Evolutionary conservation across 2,113 vertebrate species (phyloP).

Genomic region (Dipodomys merriami): DNA sequence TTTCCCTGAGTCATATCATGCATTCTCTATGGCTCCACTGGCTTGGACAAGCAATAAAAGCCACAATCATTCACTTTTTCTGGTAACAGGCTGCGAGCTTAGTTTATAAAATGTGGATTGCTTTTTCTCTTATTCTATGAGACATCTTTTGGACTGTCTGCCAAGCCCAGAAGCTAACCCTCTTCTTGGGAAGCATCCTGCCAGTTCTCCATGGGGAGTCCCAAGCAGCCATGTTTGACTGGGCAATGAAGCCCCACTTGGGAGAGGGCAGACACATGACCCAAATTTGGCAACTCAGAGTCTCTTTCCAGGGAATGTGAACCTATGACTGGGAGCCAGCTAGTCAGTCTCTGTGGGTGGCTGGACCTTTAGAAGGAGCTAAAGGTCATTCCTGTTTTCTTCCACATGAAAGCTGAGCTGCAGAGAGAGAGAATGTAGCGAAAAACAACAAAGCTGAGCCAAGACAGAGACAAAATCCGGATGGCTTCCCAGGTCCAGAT

Average conservation of each 20-base stretch:
- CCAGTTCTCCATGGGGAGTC: constrained; percentile 28
- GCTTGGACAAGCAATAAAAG: not conserved
- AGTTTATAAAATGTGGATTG: constrained; percentile 7
- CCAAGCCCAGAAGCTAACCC: constrained; percentile 57
- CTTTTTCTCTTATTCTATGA: constrained; percentile 28
- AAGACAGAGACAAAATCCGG: not conserved
- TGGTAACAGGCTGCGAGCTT: not conserved
- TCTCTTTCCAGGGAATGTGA: constrained; percentile 64
- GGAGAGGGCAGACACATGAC: constrained; percentile 46
- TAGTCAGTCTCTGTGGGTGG: constrained; percentile 51
- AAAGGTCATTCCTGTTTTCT: constrained; percentile 53
- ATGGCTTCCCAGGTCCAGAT: not conserved
- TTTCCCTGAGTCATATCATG: not conserved
- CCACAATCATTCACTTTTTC: not conserved
- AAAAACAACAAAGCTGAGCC: constrained; percentile 36
- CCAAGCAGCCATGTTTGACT: not conserved
- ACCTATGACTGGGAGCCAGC: constrained; percentile 20
- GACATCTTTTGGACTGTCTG: constrained; percentile 49
- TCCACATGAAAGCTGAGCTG: constrained; percentile 2
- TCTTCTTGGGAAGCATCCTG: constrained; percentile 54
- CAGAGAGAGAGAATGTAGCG: not conserved
- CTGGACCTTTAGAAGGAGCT: constrained; percentile 2
- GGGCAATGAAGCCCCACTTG: constrained; percentile 2
- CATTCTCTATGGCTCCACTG: not conserved
- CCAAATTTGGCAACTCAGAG: not conserved